Conservation (phyloP, 2,113 vertebrate species). For the Cyprinodon brontotheroides region DNA sequence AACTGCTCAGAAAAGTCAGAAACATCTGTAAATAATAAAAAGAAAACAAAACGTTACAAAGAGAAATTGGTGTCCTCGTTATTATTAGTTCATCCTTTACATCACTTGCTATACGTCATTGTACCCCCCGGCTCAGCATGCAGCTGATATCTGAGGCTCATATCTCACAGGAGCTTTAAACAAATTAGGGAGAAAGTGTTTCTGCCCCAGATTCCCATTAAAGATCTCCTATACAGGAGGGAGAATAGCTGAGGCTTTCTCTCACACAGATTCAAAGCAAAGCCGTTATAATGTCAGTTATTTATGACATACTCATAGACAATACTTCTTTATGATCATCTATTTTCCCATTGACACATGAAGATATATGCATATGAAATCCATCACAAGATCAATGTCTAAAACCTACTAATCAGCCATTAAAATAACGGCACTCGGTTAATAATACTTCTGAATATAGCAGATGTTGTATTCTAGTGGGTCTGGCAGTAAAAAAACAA, state of each 20-base stretch:
- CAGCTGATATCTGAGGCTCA: conserved; percentile 53
- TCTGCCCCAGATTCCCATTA: conserved; percentile 59
- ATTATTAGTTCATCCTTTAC: conserved; percentile 33
- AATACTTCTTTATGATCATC: not conserved
- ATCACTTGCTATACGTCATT: conserved; percentile 23
- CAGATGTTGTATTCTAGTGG: too few relatives aligned
- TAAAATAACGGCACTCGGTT: not conserved
- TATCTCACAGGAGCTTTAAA: conserved; percentile 53
- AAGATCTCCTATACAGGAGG: conserved; percentile 36
- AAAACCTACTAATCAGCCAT: not conserved
- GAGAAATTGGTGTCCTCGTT: conserved; percentile 32
- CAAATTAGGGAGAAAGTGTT: conserved; percentile 50
- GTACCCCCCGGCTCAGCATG: conserved; percentile 47
- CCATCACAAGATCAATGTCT: not conserved
- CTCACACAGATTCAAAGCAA: not conserved
- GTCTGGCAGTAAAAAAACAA: not conserved
- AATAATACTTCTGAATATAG: not conserved
- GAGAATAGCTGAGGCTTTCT: conserved; percentile 24
- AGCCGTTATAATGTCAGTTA: not conserved
- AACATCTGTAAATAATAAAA: not conserved
- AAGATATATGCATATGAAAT: not conserved
- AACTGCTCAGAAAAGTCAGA: not conserved
- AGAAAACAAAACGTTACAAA: not conserved
- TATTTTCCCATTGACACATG: not conserved
- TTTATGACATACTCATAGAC: not conserved